These are phyloP conservation scores for Phenganax subtilis DNA, from an alignment of 92 coral and sea anemone genomes.

Conservation along the genomic window DNA sequence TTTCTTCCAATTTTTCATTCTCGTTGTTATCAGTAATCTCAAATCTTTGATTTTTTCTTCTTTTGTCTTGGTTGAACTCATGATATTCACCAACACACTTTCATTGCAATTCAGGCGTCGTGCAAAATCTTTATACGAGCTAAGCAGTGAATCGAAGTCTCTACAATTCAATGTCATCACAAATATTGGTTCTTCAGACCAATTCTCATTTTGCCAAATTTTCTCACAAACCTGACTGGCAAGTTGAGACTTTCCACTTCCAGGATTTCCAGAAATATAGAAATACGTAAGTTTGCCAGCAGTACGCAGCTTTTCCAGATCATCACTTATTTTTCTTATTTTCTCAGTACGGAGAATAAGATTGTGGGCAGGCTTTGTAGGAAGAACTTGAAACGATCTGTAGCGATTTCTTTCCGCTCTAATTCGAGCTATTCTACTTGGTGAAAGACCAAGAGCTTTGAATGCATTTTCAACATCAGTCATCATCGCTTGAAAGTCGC, in stretches of 20 bases:
- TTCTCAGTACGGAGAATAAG: not conserved
- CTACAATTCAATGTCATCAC: not conserved
- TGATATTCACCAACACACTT: not conserved
- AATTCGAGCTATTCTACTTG: not conserved
- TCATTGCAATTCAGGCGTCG: not conserved
- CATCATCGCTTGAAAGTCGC: not conserved
- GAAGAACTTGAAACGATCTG: slow-evolving; percentile 12
- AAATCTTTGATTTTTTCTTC: slow-evolving; percentile 7
- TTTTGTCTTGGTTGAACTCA: not conserved
- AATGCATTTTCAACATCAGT: slow-evolving; percentile 9
- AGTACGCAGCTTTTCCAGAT: not conserved
- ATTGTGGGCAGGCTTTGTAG: slow-evolving; percentile 5
- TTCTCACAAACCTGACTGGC: not conserved
- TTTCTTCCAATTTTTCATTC: not conserved
- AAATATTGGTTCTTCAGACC: not conserved
- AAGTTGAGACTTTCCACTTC: not conserved
- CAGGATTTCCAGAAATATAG: not conserved
- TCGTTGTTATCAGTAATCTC: not conserved
- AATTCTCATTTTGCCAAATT: not conserved
- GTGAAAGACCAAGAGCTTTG: slow-evolving; percentile 7
- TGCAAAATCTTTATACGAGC: not conserved
- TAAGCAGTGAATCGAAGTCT: not conserved
- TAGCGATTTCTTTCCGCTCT: not conserved
- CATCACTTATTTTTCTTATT: not conserved
- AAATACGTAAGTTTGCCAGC: not conserved